These are phyloP conservation scores for Ascaphus truei DNA, from an alignment of 2,113 vertebrate genomes.

Conservation along the genomic window DNA sequence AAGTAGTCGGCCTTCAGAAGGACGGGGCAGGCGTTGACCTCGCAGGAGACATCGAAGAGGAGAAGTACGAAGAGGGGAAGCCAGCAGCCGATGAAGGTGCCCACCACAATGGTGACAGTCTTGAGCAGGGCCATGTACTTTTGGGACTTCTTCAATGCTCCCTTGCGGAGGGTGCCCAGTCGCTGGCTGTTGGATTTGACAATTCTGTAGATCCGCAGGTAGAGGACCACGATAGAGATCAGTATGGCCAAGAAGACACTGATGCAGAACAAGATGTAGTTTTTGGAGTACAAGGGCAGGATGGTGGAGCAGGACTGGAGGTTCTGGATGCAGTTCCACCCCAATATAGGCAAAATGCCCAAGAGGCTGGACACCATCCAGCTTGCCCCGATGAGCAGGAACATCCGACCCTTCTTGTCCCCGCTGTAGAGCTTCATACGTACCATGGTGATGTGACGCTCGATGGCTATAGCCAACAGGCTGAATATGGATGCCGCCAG, in stretches of 20 bases:
- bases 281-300: slow-evolving; percentile 82
- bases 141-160: slow-evolving; percentile 58
- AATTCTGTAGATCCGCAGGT: slow-evolving; percentile 78
- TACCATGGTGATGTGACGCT: slow-evolving; percentile 84
- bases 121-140: slow-evolving; percentile 79
- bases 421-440: slow-evolving; percentile 73
- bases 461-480: slow-evolving; percentile 83
- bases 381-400: slow-evolving; percentile 69
- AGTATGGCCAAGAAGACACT: slow-evolving; percentile 71
- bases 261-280: slow-evolving; percentile 82
- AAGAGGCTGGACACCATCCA: slow-evolving; percentile 74
- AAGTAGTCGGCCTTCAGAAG: slow-evolving; percentile 83
- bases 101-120: slow-evolving; percentile 81
- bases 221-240: slow-evolving; percentile 78
- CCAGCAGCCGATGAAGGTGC: slow-evolving; percentile 85
- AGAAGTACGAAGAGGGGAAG: slow-evolving; percentile 81
- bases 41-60: slow-evolving; percentile 74
- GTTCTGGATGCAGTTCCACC: slow-evolving; percentile 81
- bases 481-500: slow-evolving; percentile 80
- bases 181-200: slow-evolving; percentile 73
- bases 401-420: slow-evolving; percentile 69
- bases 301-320: slow-evolving; percentile 77
- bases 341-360: slow-evolving; percentile 74
- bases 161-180: slow-evolving; percentile 45
- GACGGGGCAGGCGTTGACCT: slow-evolving; percentile 53